These are phyloP conservation scores for Limanda limanda DNA, from an alignment of 2,113 vertebrate species.

Conservation along the genomic window DNA sequence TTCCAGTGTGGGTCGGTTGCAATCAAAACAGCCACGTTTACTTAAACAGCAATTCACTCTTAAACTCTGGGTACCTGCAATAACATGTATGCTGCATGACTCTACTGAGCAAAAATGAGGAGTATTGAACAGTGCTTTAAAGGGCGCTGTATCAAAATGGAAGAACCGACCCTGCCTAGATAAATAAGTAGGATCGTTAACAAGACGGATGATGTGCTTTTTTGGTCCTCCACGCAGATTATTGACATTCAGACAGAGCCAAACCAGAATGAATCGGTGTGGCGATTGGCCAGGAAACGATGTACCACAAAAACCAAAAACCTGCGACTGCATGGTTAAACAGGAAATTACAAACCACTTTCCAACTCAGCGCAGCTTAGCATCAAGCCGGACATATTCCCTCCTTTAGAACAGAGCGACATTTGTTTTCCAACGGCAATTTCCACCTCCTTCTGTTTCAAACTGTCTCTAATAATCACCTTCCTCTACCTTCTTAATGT, in stretches of 20 bases:
- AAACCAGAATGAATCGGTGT: conserved; percentile 35
- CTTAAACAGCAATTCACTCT: conserved; percentile 33
- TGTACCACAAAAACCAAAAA: conserved; percentile 26
- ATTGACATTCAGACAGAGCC: conserved; percentile 26
- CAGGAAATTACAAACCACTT: conserved; percentile 31
- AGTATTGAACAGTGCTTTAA: conserved; percentile 20
- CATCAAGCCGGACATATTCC: background rate
- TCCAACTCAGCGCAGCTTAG: background rate
- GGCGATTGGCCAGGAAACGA: conserved; percentile 8
- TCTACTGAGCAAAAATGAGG: conserved; percentile 8
- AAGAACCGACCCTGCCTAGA: conserved; percentile 42
- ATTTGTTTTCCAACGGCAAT: conserved; percentile 3
- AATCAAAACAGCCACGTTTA: conserved; percentile 42
- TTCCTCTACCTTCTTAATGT: conserved; percentile 31
- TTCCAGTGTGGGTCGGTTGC: conserved; percentile 10
- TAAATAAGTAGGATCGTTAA: conserved; percentile 52
- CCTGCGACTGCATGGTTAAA: conserved; percentile 10
- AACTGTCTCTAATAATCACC: conserved; percentile 11
- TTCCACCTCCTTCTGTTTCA: conserved; percentile 4
- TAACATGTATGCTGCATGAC: conserved; percentile 10
- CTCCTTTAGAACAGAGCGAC: background rate
- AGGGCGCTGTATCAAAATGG: conserved; percentile 6
- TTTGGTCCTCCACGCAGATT: conserved; percentile 33
- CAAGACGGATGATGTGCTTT: conserved; percentile 48
- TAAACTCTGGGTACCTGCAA: conserved; percentile 18